A percentile compares a stretch with the other conserved stretches of the same genome.
phyloP scores from a whole-genome alignment of 2,797 vertebrate species.

The Petrocephalus sullivani region DNA sequence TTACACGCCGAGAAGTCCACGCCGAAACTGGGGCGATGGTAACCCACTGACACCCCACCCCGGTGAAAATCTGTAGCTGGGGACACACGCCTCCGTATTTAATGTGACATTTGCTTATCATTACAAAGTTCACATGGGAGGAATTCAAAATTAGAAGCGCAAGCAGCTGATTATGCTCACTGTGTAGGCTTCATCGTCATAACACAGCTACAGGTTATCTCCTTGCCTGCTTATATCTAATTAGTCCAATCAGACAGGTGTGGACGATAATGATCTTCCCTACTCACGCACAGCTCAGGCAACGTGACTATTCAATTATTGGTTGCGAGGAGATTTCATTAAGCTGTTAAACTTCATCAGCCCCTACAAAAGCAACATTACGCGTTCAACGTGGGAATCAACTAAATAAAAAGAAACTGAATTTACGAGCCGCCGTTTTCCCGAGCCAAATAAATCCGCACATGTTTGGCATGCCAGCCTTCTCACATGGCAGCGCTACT shows the following conservation, averaged over 20 bases:
- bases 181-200: background rate
- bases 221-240: background rate
- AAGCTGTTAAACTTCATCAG: background rate
- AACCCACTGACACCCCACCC: background rate
- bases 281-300: background rate
- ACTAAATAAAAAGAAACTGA: background rate
- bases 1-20: background rate
- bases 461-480: background rate
- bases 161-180: background rate
- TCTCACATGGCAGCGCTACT: background rate
- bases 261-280: background rate
- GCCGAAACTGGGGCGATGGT: background rate
- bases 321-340: background rate
- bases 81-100: background rate
- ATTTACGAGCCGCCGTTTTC: background rate
- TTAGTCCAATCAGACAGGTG: background rate
- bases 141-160: conserved; percentile 6
- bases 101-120: background rate
- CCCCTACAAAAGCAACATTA: background rate
- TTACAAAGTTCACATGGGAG: background rate
- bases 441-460: background rate
- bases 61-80: conserved; percentile 1
- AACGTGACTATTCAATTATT: background rate
- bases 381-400: background rate
- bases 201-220: background rate